Conservation (phyloP, 2,113 vertebrate species). For the Tenebrosternarchus preto region DNA sequence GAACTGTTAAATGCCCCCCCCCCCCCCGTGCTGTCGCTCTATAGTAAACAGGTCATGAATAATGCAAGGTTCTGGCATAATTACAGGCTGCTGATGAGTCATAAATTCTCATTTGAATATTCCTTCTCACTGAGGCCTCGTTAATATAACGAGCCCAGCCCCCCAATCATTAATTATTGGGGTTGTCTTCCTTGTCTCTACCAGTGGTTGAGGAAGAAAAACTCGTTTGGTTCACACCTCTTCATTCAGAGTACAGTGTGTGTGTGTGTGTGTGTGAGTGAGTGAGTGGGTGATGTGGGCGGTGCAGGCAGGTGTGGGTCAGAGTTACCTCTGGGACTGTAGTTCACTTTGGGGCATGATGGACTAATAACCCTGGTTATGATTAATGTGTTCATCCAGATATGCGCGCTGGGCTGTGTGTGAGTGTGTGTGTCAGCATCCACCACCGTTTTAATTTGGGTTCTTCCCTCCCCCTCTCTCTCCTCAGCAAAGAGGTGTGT, state of each 20-base stretch:
- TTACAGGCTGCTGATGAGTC: constrained; percentile 46
- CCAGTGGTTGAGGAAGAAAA: constrained; percentile 35
- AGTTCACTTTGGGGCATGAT: constrained; percentile 24
- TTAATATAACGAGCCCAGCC: constrained; percentile 47
- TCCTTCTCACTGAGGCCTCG: constrained; percentile 11
- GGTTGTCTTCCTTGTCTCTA: constrained; percentile 35
- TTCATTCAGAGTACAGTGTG: constrained; percentile 41
- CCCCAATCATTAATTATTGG: constrained; percentile 46
- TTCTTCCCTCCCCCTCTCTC: too few species aligned
- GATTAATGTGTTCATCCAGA: constrained; percentile 18
- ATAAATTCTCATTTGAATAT: constrained; percentile 53
- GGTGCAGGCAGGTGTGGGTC: background rate
- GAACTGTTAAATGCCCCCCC: too few species aligned
- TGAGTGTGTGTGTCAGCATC: background rate
- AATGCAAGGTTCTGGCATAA: constrained; percentile 32
- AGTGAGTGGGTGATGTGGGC: background rate
- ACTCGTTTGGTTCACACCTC: constrained; percentile 48
- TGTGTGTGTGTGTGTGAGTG: constrained; percentile 21
- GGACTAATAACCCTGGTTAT: constrained; percentile 37
- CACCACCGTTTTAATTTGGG: too few species aligned
- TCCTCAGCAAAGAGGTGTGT: too few species aligned
- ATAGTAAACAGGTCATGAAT: constrained; percentile 49
- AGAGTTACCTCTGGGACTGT: constrained; percentile 8
- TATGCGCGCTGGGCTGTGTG: background rate
- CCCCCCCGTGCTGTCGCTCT: constrained; percentile 22